Base-by-base conservation (phyloP, 2,797 vertebrate genomes). In the Phaenicophaeus curvirostris region DNA sequence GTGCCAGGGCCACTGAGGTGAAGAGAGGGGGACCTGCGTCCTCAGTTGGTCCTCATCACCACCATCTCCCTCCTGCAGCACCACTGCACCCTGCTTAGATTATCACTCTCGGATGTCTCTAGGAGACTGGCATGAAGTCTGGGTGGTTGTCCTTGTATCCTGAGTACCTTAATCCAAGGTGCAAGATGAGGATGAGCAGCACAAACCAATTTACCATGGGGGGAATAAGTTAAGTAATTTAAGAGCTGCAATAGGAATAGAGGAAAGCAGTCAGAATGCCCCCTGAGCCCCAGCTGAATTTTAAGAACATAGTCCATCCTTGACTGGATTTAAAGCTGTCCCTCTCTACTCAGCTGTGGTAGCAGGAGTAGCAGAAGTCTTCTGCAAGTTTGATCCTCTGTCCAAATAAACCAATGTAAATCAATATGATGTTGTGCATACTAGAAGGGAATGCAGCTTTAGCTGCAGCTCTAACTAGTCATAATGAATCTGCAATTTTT, bases 81-180 rank as follows among this genome's bases (percentile, higher is more conserved):
- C 27, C 21, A 4, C 6, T 2, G 1, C 15, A 72, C 9, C 19
- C 7, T 83, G 13, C 10, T 53, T 1, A 2, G 35, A 53, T 20
- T 0, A 0, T 4, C 2, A 1, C n/a, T 46, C 6, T 27, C 11
- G 31, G 18, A 16, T 74, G 19, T 48, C 35, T 39, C 35, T 67
- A 39, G 35, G 16, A 53, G 6, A 10, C n/a, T 13, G 4, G 28
- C 5, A 3, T 8, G 24, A 42, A 41, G 6, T 61, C 17, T 57
- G 44, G 4, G 11, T 21, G 5, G 13, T 19, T 72, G 24, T 27
- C 3, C 12, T 31, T 61, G 7, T 59, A 67, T 15, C 21, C 12
- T 9, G 17, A 6, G 11, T 27, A 31, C 50, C 7, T 50, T 35
- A 23, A 8, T 9, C 6, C 21, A 14, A 19, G 17, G 6, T 72